Evolutionary conservation across 53 echinoderm and acorn worm genomes (phyloP).

Genomic region (Hippasteria phrygiana): DNA sequence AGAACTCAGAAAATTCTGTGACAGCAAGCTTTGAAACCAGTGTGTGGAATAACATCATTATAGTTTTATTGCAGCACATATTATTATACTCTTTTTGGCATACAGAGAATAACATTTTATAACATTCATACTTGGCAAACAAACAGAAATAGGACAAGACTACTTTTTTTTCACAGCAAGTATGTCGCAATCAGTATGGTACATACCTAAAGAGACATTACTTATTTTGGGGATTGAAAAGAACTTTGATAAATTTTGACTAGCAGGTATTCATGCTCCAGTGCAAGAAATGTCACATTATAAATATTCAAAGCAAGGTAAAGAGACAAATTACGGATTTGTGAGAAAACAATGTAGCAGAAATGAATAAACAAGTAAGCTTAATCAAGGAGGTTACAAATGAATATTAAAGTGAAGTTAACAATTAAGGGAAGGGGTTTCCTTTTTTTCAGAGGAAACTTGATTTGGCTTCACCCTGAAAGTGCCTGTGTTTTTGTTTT

Average conservation of each 20-base stretch:
- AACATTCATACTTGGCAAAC: constrained; percentile 53
- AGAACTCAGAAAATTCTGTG: too few relatives aligned
- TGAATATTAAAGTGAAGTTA: not conserved
- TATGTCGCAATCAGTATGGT: not conserved
- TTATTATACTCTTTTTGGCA: constrained; percentile 67
- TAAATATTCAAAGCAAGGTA: too few relatives aligned
- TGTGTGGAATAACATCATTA: constrained; percentile 49
- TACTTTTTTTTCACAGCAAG: constrained; percentile 31
- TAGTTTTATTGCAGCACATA: constrained; percentile 71
- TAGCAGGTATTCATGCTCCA: too few relatives aligned
- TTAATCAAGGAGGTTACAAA: not conserved
- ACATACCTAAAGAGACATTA: not conserved
- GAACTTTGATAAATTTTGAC: too few relatives aligned
- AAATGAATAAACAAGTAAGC: not conserved
- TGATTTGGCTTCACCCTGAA: too few relatives aligned
- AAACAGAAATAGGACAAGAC: not conserved
- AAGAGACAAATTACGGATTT: too few relatives aligned
- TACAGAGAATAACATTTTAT: constrained; percentile 52
- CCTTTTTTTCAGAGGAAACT: too few relatives aligned
- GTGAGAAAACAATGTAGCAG: not conserved
- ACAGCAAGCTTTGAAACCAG: too few relatives aligned
- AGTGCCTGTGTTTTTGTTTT: too few relatives aligned
- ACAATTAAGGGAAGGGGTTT: too few relatives aligned
- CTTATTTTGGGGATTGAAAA: too few relatives aligned
- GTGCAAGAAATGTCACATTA: too few relatives aligned